Conservation (phyloP, 2,888 invertebrate genomes). For the Philaethria dido region DNA sequence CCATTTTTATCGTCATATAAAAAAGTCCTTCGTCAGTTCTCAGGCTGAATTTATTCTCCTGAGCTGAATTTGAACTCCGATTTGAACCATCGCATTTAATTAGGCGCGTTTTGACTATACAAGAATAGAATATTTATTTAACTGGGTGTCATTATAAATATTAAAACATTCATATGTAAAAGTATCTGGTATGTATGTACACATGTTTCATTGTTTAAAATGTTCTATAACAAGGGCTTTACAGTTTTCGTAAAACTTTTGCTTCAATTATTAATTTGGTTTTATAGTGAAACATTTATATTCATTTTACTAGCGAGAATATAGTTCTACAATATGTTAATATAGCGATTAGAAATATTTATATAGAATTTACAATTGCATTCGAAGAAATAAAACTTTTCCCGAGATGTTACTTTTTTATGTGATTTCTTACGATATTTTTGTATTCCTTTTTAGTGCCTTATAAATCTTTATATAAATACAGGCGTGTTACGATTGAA, state of each 20-base stretch:
- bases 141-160: neutral
- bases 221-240: neutral
- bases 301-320: neutral
- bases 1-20: no score
- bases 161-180: neutral
- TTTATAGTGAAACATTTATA: neutral
- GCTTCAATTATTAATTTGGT: neutral
- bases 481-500: neutral
- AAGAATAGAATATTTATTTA: no score
- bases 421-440: neutral
- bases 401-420: neutral
- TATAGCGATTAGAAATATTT: neutral
- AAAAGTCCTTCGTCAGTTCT: no score
- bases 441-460: neutral
- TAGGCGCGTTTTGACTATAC: no score
- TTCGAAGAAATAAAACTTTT: neutral
- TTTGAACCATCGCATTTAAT: no score
- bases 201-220: neutral
- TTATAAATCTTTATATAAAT: constrained; percentile 7
- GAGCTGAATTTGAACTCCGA: no score
- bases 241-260: neutral
- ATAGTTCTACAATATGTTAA: no score
- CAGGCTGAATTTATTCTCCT: no score
- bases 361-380: neutral
- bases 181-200: neutral